Evolutionary conservation across 2,797 vertebrate species (phyloP).

Genomic region (Pempheris klunzingeri): DNA sequence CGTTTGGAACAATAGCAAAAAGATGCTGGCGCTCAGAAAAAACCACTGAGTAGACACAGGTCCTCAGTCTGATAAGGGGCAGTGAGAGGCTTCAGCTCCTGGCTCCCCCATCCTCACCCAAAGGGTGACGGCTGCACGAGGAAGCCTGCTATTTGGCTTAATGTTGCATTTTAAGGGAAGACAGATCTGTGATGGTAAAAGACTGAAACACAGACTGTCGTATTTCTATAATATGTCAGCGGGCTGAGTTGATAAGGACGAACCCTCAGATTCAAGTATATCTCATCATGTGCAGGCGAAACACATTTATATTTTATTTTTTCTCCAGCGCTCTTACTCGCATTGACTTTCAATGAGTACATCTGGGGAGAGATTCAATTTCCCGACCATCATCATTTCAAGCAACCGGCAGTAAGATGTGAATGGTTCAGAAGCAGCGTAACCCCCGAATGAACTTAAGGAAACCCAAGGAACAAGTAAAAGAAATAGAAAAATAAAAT

Average conservation of each 20-base stretch:
- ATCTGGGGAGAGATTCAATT: neutral
- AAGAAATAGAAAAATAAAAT: neutral
- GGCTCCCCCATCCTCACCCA: no score
- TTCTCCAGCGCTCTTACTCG: neutral
- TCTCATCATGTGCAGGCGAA: neutral
- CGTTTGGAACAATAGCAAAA: no score
- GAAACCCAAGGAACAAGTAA: neutral
- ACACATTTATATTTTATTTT: neutral
- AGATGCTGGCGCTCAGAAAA: no score
- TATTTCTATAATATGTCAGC: neutral
- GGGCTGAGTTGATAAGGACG: neutral
- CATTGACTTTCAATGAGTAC: neutral
- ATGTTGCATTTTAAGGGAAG: neutral
- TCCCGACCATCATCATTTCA: neutral
- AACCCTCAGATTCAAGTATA: neutral
- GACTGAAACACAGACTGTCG: neutral
- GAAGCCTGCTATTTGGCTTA: neutral
- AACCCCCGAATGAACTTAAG: conserved; percentile 18
- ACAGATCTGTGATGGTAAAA: neutral
- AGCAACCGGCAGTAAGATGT: neutral
- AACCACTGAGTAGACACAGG: no score
- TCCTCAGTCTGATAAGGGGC: no score
- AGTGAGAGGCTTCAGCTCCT: no score
- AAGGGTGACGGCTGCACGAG: no score
- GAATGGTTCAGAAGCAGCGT: neutral